A percentile compares a stretch with the other conserved stretches of the same genome.
Conservation (phyloP, 92 coral and sea anemone genomes). For the Porites cylindrica region DNA sequence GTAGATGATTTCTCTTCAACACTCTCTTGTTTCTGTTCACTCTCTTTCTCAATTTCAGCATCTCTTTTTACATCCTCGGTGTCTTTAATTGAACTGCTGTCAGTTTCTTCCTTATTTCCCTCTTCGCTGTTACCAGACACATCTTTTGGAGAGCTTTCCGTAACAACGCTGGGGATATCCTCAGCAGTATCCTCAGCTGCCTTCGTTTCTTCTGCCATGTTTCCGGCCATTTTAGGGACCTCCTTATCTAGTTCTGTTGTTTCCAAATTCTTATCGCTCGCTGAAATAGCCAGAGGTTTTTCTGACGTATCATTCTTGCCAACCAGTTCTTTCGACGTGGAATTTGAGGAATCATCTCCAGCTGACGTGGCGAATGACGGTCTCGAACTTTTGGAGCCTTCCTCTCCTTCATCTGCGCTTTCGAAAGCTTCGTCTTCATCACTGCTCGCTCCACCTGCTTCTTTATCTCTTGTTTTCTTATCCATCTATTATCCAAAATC, state of each 20-base stretch:
- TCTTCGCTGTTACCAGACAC: not conserved
- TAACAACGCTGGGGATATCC: not conserved
- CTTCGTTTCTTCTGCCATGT: not conserved
- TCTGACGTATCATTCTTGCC: not conserved
- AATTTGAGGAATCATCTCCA: constrained; percentile 61
- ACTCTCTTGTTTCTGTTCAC: not conserved
- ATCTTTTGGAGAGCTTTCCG: not conserved
- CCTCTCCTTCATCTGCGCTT: constrained; percentile 99
- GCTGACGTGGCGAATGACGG: constrained; percentile 92
- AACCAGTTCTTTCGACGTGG: constrained; percentile 67
- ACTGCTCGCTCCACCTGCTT: constrained; percentile 72
- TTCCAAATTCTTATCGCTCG: constrained; percentile 13
- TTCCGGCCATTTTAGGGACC: not conserved
- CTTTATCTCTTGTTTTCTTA: constrained; percentile 30
- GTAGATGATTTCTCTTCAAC: not conserved
- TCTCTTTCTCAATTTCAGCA: not conserved
- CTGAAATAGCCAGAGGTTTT: constrained; percentile 28
- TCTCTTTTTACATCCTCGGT: constrained; percentile 14
- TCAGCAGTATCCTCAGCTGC: not conserved
- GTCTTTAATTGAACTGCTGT: not conserved
- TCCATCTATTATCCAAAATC: constrained; percentile 40
- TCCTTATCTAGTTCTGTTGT: constrained; percentile 3
- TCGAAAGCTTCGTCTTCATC: constrained; percentile 98
- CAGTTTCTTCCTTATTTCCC: not conserved
- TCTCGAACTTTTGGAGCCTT: constrained; percentile 26